phyloP scores from a whole-genome alignment of 2,888 invertebrate genomes.

The Pristionchus maxplancki region DNA sequence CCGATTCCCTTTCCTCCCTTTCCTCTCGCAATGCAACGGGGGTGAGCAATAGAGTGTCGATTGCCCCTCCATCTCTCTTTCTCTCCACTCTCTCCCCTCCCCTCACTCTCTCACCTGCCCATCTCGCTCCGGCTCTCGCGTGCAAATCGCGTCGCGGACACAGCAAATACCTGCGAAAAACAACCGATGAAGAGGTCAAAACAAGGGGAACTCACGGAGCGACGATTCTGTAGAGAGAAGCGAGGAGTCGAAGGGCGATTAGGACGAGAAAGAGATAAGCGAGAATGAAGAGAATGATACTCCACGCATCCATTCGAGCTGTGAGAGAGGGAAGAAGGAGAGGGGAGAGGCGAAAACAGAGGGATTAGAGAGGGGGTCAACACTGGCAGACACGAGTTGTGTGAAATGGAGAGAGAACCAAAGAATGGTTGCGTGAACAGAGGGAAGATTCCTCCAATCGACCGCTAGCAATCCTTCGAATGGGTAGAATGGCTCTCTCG shows the following conservation, averaged over 20 bases:
- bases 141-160: background rate
- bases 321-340: background rate
- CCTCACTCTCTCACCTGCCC: constrained; percentile 12
- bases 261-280: background rate
- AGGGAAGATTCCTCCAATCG: no score
- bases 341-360: background rate
- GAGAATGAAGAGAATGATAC: constrained; percentile 26
- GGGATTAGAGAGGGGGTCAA: background rate
- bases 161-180: background rate
- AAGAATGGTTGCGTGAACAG: no score
- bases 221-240: background rate
- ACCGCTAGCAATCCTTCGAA: no score
- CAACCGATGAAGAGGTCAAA: background rate
- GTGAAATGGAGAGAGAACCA: no score
- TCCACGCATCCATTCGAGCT: background rate
- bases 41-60: background rate
- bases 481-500: no score
- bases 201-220: background rate
- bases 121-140: constrained; percentile 17
- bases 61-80: background rate
- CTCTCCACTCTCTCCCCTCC: background rate
- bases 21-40: background rate
- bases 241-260: background rate
- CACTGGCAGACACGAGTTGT: background rate
- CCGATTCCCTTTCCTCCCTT: background rate